Evolutionary conservation across 2,888 invertebrate genomes (phyloP).

Genomic region (Apodemia hepburni): DNA sequence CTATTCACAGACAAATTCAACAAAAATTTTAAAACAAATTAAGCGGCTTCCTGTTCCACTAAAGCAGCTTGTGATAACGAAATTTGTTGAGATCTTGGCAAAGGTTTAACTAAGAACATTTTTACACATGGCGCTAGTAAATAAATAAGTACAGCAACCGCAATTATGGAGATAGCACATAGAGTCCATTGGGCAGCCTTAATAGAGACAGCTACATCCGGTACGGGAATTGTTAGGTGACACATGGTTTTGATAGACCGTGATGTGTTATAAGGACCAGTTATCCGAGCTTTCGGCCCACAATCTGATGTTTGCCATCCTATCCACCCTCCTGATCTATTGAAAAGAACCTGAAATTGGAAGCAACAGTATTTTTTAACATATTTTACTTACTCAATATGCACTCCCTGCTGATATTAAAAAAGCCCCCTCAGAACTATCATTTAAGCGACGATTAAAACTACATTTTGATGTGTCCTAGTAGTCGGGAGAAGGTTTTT

Average conservation of each 20-base stretch:
- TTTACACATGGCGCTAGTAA: constrained; percentile 59
- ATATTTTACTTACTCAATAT: neutral
- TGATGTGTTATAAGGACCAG: constrained; percentile 58
- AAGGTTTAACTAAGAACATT: constrained; percentile 42
- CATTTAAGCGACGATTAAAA: too few species aligned
- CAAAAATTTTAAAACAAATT: neutral
- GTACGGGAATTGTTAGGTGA: constrained; percentile 40
- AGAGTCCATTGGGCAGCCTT: constrained; percentile 63
- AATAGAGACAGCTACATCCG: constrained; percentile 51
- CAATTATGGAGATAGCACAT: constrained; percentile 55
- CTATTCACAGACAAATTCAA: too few species aligned
- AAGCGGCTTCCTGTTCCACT: constrained; percentile 45
- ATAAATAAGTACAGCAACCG: constrained; percentile 53
- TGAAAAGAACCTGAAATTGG: constrained; percentile 63
- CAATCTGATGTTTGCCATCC: constrained; percentile 65
- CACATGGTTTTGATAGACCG: constrained; percentile 46
- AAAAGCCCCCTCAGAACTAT: too few species aligned
- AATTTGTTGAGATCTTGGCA: constrained; percentile 50
- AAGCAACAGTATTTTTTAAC: too few species aligned
- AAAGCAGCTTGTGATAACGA: constrained; percentile 61
- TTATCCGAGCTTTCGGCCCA: constrained; percentile 55
- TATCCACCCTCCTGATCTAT: constrained; percentile 68
- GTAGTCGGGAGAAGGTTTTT: too few species aligned
- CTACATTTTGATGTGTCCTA: too few species aligned
- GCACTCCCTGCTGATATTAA: too few species aligned